These are phyloP conservation scores for Falco concolor DNA, from an alignment of 2,797 vertebrate species.

Conservation along the genomic window DNA sequence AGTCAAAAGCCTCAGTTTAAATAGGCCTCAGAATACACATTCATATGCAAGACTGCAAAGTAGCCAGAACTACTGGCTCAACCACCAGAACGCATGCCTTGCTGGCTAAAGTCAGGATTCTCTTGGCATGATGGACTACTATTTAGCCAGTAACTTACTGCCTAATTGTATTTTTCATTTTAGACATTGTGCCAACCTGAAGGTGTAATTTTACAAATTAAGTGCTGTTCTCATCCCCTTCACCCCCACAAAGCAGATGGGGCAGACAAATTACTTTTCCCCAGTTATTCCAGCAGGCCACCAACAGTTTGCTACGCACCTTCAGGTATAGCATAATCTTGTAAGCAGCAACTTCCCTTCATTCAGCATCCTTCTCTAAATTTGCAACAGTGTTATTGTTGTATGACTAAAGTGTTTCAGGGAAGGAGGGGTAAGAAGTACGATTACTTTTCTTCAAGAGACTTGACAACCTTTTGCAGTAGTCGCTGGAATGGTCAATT, in stretches of 20 bases:
- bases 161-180: neutral
- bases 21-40: neutral
- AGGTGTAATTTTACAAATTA: neutral
- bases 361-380: neutral
- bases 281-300: neutral
- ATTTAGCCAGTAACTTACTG: neutral
- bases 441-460: neutral
- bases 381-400: neutral
- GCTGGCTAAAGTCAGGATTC: neutral
- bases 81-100: fast-evolving
- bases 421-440: neutral
- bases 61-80: neutral
- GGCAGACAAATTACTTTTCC: neutral
- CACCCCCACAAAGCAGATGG: neutral
- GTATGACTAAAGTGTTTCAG: neutral
- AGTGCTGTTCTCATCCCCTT: neutral
- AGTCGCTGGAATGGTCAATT: neutral
- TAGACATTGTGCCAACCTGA: neutral
- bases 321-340: neutral
- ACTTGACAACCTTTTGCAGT: neutral
- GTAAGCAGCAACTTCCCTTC: neutral
- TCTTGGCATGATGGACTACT: neutral
- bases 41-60: neutral
- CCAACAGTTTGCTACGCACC: neutral
- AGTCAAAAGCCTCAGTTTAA: neutral